These are phyloP conservation scores for Phylloscopus trochiloides DNA, from an alignment of 2,113 vertebrate genomes.

Conservation along the genomic window DNA sequence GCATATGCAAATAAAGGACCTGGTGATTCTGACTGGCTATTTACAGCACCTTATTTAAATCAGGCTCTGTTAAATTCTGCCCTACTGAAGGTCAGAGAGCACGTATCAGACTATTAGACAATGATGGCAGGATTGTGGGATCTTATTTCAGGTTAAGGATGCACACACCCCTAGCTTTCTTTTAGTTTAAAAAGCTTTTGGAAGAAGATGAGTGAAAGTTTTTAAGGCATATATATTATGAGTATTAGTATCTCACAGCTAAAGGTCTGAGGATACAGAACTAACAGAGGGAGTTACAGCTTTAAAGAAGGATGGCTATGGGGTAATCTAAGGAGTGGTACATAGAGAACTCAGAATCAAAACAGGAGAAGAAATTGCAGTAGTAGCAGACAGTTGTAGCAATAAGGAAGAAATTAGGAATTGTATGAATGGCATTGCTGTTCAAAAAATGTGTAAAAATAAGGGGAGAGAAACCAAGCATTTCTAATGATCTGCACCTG, in stretches of 20 bases:
- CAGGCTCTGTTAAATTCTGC: neutral
- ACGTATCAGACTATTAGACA: neutral
- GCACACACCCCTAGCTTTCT: neutral
- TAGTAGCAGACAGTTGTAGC: neutral
- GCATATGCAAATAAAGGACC: neutral
- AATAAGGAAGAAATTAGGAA: neutral
- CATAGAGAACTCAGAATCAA: neutral
- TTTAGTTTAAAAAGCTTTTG: neutral
- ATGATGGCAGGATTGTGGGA: neutral
- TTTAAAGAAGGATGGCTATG: neutral
- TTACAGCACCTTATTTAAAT: neutral
- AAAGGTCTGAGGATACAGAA: neutral
- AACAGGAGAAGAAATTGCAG: neutral
- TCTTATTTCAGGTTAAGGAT: neutral
- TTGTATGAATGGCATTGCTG: neutral
- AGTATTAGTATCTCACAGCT: neutral
- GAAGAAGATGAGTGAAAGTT: neutral
- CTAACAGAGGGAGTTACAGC: neutral
- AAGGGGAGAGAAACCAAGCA: neutral
- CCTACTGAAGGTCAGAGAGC: neutral
- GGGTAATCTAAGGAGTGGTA: neutral
- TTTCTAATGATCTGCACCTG: constrained; percentile 10
- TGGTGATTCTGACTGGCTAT: neutral
- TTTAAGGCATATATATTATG: neutral
- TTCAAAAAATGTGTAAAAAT: neutral